Evolutionary conservation across 2,888 invertebrate species (phyloP).

Genomic region (Ophion ventricosus): DNA sequence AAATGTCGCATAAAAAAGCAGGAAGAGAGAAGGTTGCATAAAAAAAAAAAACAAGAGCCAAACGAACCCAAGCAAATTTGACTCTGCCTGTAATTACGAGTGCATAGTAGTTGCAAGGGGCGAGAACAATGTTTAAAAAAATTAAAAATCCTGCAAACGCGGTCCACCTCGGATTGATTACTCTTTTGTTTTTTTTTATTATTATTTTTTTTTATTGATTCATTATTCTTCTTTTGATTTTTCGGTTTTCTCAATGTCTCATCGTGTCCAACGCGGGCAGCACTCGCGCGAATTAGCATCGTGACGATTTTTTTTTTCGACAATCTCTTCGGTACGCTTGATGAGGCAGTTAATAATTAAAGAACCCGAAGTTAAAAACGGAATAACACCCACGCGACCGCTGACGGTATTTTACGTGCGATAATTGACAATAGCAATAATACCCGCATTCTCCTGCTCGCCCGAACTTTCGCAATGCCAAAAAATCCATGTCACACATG

Average conservation of each 20-base stretch:
- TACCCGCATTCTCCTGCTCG: not conserved
- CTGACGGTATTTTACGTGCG: slow-evolving; percentile 2
- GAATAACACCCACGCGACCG: slow-evolving; percentile 13
- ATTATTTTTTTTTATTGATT: slow-evolving; percentile 30
- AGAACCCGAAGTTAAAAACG: slow-evolving; percentile 54
- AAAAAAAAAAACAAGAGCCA: slow-evolving; percentile 3
- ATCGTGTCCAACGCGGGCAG: slow-evolving; percentile 23
- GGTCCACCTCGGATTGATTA: slow-evolving; percentile 56
- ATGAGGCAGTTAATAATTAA: slow-evolving; percentile 61
- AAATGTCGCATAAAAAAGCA: slow-evolving; percentile 76
- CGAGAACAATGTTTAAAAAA: slow-evolving; percentile 53
- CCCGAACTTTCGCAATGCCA: not conserved
- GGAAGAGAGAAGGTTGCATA: slow-evolving; percentile 42
- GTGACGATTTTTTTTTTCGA: slow-evolving; percentile 44
- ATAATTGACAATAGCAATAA: slow-evolving; percentile 21
- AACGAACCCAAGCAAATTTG: slow-evolving; percentile 37
- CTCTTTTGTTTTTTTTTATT: slow-evolving; percentile 22
- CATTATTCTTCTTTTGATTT: slow-evolving; percentile 11
- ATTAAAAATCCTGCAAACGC: slow-evolving; percentile 73
- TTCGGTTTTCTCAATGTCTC: slow-evolving; percentile 9
- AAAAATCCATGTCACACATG: too few species aligned
- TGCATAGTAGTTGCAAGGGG: slow-evolving; percentile 70
- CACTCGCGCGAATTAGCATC: slow-evolving; percentile 61
- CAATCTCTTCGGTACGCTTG: slow-evolving; percentile 48
- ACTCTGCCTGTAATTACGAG: slow-evolving; percentile 81